Percentiles rank a stretch among this genome's conserved stretches.
phyloP scores from a whole-genome alignment of 2,888 invertebrate species.

The Amphimallon solstitiale region DNA sequence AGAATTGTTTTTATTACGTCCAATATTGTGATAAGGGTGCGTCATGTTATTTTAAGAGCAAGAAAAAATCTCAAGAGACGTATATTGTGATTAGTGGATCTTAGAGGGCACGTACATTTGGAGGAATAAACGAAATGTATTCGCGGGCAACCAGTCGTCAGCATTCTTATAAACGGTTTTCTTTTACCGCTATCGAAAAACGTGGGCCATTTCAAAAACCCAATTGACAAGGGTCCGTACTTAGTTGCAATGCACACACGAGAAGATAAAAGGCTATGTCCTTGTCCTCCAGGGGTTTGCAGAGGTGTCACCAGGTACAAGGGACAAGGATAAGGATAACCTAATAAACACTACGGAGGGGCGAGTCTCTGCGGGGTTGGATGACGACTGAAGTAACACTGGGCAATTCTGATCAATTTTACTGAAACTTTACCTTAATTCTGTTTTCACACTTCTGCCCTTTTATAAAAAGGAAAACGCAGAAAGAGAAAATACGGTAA shows the following conservation, averaged over 20 bases:
- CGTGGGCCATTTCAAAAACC: constrained; percentile 53
- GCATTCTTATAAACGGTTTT: constrained; percentile 56
- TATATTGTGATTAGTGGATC: constrained; percentile 59
- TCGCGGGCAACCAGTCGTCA: constrained; percentile 60
- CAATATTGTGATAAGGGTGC: constrained; percentile 34
- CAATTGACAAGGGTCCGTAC: constrained; percentile 51
- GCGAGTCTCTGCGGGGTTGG: constrained; percentile 59
- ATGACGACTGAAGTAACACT: constrained; percentile 58
- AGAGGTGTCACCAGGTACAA: constrained; percentile 54
- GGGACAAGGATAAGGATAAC: constrained; percentile 56
- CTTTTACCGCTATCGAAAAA: constrained; percentile 52
- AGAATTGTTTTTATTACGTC: too few species aligned
- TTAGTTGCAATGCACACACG: constrained; percentile 52
- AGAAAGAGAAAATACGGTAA: constrained; percentile 28
- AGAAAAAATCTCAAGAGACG: constrained; percentile 54
- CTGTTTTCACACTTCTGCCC: constrained; percentile 66
- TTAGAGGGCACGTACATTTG: constrained; percentile 59
- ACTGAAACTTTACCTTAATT: constrained; percentile 68
- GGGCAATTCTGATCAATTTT: constrained; percentile 73
- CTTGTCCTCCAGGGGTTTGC: constrained; percentile 45
- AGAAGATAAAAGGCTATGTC: constrained; percentile 56
- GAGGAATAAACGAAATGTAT: constrained; percentile 56
- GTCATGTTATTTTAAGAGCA: constrained; percentile 40
- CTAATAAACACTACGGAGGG: constrained; percentile 63
- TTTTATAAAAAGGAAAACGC: constrained; percentile 42